Conservation (phyloP, 2,797 vertebrate species). For the Coreius guichenoti region DNA sequence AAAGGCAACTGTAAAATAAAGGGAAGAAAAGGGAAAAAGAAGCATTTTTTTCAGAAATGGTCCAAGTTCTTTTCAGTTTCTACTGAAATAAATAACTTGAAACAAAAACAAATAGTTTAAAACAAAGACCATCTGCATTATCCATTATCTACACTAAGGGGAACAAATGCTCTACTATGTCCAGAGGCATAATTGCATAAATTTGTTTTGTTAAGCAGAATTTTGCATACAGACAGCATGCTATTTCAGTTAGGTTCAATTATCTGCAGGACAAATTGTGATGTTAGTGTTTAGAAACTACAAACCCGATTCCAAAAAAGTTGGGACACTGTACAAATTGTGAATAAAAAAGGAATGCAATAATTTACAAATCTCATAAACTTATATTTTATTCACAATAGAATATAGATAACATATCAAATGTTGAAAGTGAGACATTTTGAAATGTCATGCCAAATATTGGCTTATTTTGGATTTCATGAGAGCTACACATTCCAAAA, state of each 20-base stretch:
- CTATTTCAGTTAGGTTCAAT: background rate
- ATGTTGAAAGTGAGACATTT: too few relatives aligned
- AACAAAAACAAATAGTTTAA: background rate
- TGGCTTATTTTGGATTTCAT: too few relatives aligned
- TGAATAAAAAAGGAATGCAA: too few relatives aligned
- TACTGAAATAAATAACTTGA: background rate
- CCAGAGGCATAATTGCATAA: background rate
- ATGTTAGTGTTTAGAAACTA: constrained; percentile 23
- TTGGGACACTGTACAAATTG: too few relatives aligned
- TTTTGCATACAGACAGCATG: background rate
- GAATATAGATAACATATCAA: too few relatives aligned
- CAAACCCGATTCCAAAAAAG: too few relatives aligned
- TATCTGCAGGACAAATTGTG: background rate
- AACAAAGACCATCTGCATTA: background rate
- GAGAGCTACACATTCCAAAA: too few relatives aligned
- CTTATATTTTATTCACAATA: too few relatives aligned
- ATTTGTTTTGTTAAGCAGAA: background rate
- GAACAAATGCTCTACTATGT: background rate
- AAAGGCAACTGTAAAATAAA: background rate
- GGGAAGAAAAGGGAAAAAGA: background rate
- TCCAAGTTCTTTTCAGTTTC: background rate
- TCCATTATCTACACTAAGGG: background rate
- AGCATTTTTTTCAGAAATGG: background rate
- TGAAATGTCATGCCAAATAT: too few relatives aligned
- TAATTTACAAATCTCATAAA: too few relatives aligned